These are phyloP conservation scores for Homalodisca vitripennis DNA, from an alignment of 1,140 invertebrate genomes.

Conservation along the genomic window DNA sequence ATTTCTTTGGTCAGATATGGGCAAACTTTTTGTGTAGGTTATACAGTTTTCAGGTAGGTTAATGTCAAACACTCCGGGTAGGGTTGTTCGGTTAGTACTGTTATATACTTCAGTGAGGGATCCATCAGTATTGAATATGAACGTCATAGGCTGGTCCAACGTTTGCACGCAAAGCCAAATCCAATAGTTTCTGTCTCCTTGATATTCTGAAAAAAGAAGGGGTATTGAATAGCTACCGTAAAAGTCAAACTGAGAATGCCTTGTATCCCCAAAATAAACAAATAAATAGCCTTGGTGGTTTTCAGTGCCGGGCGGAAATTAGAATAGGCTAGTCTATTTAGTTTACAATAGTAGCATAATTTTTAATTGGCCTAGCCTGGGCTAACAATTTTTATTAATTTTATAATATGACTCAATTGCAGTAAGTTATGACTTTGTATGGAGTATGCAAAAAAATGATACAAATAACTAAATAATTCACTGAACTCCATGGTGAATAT, in stretches of 20 bases:
- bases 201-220: slow-evolving; percentile 12
- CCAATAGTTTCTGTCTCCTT: slow-evolving; percentile 9
- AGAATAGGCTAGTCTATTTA: background rate
- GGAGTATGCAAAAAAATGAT: too few relatives aligned
- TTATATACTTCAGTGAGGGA: background rate
- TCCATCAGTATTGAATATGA: background rate
- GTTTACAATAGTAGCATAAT: background rate
- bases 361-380: background rate
- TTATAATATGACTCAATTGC: background rate
- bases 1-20: background rate
- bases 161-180: background rate
- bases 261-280: slow-evolving; percentile 21
- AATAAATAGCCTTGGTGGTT: background rate
- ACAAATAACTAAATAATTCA: background rate
- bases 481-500: background rate
- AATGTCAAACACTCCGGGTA: background rate
- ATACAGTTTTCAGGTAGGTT: background rate
- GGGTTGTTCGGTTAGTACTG: too few relatives aligned
- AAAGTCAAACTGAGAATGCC: background rate
- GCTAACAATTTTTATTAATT: too few relatives aligned
- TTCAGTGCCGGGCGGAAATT: background rate
- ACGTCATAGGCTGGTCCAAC: background rate
- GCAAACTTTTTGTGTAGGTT: background rate
- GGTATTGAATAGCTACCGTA: background rate
- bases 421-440: background rate